Evolutionary conservation across 2,113 vertebrate species (phyloP), one percentile per base, ranked within the genome.

Genomic region (Garra rufa): DNA sequence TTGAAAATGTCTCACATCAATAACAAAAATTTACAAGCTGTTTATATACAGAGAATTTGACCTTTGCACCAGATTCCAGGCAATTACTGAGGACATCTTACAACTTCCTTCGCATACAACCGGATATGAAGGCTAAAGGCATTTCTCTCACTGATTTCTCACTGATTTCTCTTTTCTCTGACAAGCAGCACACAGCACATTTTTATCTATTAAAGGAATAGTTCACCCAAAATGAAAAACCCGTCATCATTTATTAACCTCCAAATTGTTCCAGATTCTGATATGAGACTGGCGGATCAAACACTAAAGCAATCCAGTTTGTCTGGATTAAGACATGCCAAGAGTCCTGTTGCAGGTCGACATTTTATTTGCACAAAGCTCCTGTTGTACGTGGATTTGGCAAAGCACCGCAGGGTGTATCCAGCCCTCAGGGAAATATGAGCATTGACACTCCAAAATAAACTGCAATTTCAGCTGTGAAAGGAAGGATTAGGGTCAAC

Each of bases 331-430:
- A 21, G 9, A 65, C 24, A 26, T 55, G 44, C 21, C 4, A n/a
- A 52, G 13, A 76, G 28, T 41, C 15, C 75, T 55, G 24, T 77
- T 59, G n/a, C 83, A 85, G 76, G 65, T 67, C 24, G 21, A 17
- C 17, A 8, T 21, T 81, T 48, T 52, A 10, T 82, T 19, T 34
- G 76, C 52, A 87, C 86, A 87, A 87, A 82, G 74, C 46, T 69
- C 69, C 28, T 82, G 43, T 63, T 82, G 86, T 78, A 71, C 3
- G 3, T 43, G 13, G 59, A 71, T 67, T 24, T 52, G 71, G 71
- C 78, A 81, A 67, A 26, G 26, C n/a, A 44, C 50, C 3, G 6
- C 11, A 69, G 30, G 28, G 71, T 81, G 78, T 46, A 84, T 30
- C 57, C 52, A 78, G 46, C 14, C 19, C 43, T 65, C 6, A 10